Conservation (phyloP, 1,140 invertebrate species). For the Aphelinus certus region DNA sequence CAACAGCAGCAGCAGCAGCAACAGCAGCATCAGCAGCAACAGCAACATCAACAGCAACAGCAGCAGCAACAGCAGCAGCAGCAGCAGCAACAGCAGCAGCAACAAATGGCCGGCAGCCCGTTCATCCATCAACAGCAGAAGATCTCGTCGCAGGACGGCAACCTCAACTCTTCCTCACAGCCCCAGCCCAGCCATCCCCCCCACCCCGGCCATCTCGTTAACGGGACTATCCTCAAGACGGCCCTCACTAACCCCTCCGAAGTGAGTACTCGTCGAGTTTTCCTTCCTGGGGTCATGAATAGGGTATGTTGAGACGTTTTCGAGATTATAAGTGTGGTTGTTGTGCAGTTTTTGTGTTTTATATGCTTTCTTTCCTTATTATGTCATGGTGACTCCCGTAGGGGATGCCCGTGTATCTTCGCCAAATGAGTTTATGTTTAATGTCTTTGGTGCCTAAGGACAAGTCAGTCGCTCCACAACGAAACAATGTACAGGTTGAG, state of each 20-base stretch:
- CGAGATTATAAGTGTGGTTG: too few species aligned
- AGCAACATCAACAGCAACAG: constrained; percentile 60
- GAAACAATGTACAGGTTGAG: too few species aligned
- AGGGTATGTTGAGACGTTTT: too few species aligned
- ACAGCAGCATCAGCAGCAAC: constrained; percentile 60
- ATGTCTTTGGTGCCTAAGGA: too few species aligned
- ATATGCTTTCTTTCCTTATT: too few species aligned
- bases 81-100: constrained; percentile 57
- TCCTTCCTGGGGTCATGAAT: not conserved
- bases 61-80: constrained; percentile 62
- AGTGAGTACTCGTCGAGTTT: constrained; percentile 60
- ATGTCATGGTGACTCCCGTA: too few species aligned
- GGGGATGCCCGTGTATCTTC: too few species aligned
- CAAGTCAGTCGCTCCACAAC: too few species aligned
- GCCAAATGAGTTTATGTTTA: not conserved
- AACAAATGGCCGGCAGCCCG: constrained; percentile 55
- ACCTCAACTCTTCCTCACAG: constrained; percentile 47
- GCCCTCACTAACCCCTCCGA: constrained; percentile 93
- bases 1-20: constrained; percentile 48
- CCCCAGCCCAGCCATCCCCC: constrained; percentile 60
- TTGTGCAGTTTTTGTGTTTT: too few species aligned
- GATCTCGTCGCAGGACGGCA: constrained; percentile 59
- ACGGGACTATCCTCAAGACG: constrained; percentile 92
- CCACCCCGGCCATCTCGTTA: constrained; percentile 77
- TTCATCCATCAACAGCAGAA: constrained; percentile 55